These are phyloP conservation scores for Tetheella fluctuosa DNA, from an alignment of 2,888 invertebrate species.

Conservation along the genomic window DNA sequence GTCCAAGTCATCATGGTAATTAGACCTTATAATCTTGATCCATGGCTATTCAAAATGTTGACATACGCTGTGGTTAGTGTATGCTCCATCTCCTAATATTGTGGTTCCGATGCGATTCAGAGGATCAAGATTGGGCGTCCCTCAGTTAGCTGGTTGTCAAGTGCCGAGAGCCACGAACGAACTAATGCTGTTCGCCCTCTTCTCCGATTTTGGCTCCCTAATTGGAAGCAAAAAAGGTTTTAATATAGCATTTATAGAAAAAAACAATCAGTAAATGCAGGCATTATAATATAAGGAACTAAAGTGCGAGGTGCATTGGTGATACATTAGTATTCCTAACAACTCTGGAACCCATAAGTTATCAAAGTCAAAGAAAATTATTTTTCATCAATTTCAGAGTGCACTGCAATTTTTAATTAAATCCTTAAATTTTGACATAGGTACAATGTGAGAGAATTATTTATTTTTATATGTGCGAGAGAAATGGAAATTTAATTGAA, in stretches of 20 bases:
- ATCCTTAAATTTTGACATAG: too few species aligned
- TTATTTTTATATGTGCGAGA: too few species aligned
- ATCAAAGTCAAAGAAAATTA: neutral
- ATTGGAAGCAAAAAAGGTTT: slow-evolving; percentile 28
- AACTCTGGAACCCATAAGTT: slow-evolving; percentile 44
- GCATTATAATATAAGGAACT: slow-evolving; percentile 42
- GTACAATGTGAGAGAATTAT: too few species aligned
- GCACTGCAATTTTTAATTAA: too few species aligned
- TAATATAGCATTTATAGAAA: slow-evolving; percentile 24
- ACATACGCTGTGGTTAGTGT: slow-evolving; percentile 44
- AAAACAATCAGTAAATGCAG: slow-evolving; percentile 33
- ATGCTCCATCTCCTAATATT: slow-evolving; percentile 55
- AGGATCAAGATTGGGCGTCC: slow-evolving; percentile 77
- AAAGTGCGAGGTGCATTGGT: slow-evolving; percentile 75
- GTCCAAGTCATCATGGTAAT: slow-evolving; percentile 36
- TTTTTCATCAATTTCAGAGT: too few species aligned
- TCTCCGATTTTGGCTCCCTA: slow-evolving; percentile 93
- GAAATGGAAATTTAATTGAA: too few species aligned
- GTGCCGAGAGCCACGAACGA: slow-evolving; percentile 90
- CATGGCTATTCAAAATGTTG: slow-evolving; percentile 52
- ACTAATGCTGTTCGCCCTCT: slow-evolving; percentile 94
- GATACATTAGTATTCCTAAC: slow-evolving; percentile 44
- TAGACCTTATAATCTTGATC: slow-evolving; percentile 55
- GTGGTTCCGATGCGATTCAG: slow-evolving; percentile 65
- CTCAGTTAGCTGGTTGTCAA: slow-evolving; percentile 87